Evolutionary conservation across 2,888 invertebrate species (phyloP), one percentile per base, ranked within the genome.

Genomic region (Pterobdella sp.): DNA sequence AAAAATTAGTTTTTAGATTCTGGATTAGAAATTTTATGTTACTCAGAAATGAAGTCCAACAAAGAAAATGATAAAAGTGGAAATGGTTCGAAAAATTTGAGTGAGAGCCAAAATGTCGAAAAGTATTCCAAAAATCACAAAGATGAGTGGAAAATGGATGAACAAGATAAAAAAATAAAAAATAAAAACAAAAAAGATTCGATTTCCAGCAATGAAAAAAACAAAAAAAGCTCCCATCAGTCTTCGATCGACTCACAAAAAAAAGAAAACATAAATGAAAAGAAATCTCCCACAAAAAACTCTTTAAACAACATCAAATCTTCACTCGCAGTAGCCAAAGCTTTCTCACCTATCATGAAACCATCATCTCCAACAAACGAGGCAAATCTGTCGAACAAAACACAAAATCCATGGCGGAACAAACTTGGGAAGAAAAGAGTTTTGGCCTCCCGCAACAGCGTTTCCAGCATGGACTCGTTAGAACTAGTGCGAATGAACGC

Each of bases 401-500:
- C 60, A 7, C 60, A 56, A 56, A 56, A 56, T n/a, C 60, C n/a
- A 4, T 56, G 60, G 60, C 4, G n/a, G 4, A 26, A 22, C n/a
- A 56, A 56, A 26, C 26, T 56, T 22, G n/a, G 60, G 60, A 56
- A 26, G 63, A 60, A 34, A 22, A n/a, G 37, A 3, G 56, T 63
- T 34, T 63, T 71, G 18, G 56, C 74, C 2, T 68, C 74, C 2
- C 65, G 72, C 34, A 68, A 68, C n/a, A 73, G 73, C 66, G 63
- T 69, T 7, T 74, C 74, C 1, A 72, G 72, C 63, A 64, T 72
- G 18, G 74, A 71, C 10, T 73, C 72, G 31, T 36, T 72, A n/a
- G 74, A 74, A 10, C 64, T 74, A 31, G 72, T 74, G 26, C 72
- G 72, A 36, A 73, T 74, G 60, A 72, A 73, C 31, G 67, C 60